These are phyloP conservation scores for Portunus trituberculatus DNA, from an alignment of 1,140 invertebrate species.

Conservation along the genomic window DNA sequence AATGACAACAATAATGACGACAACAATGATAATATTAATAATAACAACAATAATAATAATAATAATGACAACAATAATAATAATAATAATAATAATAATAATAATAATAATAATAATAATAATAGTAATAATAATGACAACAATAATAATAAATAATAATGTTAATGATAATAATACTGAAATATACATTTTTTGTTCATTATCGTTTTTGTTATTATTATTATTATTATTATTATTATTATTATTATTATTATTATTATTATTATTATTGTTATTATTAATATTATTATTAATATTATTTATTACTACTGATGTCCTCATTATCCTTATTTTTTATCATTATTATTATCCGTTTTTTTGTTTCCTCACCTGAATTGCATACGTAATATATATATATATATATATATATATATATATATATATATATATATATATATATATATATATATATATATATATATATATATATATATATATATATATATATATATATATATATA, in stretches of 20 bases:
- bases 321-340: neutral
- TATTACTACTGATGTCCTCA: too few species aligned
- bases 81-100: neutral
- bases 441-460: constrained; percentile 60
- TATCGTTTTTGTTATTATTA: neutral
- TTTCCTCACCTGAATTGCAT: neutral
- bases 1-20: neutral
- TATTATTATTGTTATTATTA: neutral
- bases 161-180: neutral
- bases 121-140: neutral
- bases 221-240: neutral
- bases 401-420: constrained; percentile 50
- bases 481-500: constrained; percentile 61
- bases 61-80: neutral
- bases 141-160: neutral
- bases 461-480: constrained; percentile 65
- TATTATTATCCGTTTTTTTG: neutral
- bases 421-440: constrained; percentile 48
- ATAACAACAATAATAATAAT: neutral
- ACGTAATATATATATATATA: constrained; percentile 55
- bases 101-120: neutral
- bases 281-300: neutral
- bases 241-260: constrained; percentile 25
- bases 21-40: neutral
- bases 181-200: too few species aligned